phyloP scores from a whole-genome alignment of 2,113 vertebrate species.

The Hydrolagus affinis region DNA sequence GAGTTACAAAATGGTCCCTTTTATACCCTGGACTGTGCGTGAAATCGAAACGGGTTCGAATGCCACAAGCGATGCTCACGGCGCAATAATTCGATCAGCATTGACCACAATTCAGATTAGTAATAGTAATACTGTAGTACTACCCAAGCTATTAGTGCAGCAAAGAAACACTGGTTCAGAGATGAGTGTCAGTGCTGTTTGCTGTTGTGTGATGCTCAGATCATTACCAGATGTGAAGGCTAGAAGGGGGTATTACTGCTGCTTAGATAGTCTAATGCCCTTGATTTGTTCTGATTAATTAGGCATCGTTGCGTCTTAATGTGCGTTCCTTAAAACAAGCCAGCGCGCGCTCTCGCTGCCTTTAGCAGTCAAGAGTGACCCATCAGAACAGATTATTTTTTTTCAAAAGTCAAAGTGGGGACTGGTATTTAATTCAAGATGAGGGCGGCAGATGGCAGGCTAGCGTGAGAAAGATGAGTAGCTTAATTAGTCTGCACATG shows the following conservation, averaged over 20 bases:
- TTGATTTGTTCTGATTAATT: not conserved
- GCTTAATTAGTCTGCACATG: not conserved
- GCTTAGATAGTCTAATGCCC: not conserved
- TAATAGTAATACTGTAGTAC: no score
- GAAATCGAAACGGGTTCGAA: not conserved
- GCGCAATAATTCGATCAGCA: not conserved
- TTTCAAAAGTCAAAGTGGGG: not conserved
- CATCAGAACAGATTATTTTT: not conserved
- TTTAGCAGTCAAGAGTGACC: conserved; percentile 2
- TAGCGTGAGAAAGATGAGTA: not conserved
- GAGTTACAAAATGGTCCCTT: not conserved
- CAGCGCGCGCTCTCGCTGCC: not conserved
- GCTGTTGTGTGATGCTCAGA: not conserved
- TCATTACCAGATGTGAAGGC: not conserved
- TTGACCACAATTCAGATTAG: conserved; percentile 3
- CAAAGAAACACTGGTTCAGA: not conserved
- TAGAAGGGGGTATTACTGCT: not conserved
- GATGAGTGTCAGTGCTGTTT: not conserved
- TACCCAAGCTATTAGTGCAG: not conserved
- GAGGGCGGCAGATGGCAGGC: not conserved
- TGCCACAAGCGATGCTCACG: not conserved
- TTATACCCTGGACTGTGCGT: not conserved
- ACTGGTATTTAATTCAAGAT: not conserved
- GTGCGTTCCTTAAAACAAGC: no score
- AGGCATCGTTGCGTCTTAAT: not conserved